Conservation (phyloP, 2,113 vertebrate genomes). For the Calidris pygmaea region DNA sequence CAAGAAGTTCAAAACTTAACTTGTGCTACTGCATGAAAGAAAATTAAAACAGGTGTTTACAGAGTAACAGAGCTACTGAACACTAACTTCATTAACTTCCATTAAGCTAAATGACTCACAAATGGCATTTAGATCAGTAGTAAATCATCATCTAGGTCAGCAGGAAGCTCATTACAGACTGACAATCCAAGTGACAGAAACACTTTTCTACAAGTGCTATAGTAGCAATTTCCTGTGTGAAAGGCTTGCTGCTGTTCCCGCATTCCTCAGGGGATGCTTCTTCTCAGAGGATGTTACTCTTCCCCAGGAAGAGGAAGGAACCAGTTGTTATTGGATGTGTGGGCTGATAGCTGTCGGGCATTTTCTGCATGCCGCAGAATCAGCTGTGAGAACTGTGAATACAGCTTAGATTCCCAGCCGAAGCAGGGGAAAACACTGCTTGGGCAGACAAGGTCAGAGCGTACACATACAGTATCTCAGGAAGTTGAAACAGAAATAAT, state of each 20-base stretch:
- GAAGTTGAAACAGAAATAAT: slow-evolving; percentile 66
- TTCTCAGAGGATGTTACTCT: slow-evolving; percentile 78
- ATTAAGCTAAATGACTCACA: slow-evolving; percentile 31
- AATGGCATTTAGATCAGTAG: slow-evolving; percentile 47
- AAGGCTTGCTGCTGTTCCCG: slow-evolving; percentile 68
- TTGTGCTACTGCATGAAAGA: not conserved
- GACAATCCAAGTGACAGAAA: slow-evolving; percentile 70
- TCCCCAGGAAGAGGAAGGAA: slow-evolving; percentile 85
- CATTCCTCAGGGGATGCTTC: slow-evolving; percentile 77
- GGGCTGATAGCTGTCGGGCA: slow-evolving; percentile 74
- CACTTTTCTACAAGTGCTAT: slow-evolving; percentile 62
- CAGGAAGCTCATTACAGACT: slow-evolving; percentile 72
- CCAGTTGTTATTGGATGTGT: slow-evolving; percentile 76
- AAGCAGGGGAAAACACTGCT: not conserved
- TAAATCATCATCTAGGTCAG: slow-evolving; percentile 64
- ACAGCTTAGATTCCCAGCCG: slow-evolving; percentile 61
- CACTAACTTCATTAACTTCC: slow-evolving; percentile 29
- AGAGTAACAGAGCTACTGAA: slow-evolving; percentile 5
- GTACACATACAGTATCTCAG: slow-evolving; percentile 38
- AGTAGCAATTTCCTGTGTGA: slow-evolving; percentile 79
- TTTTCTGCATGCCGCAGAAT: slow-evolving; percentile 74
- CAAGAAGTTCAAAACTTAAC: not conserved
- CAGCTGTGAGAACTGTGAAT: slow-evolving; percentile 75
- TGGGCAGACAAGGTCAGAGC: slow-evolving; percentile 44
- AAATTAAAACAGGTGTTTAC: not conserved